Evolutionary conservation across 2,797 vertebrate species (phyloP).

Genomic region (Helicolenus hilgendorfi): DNA sequence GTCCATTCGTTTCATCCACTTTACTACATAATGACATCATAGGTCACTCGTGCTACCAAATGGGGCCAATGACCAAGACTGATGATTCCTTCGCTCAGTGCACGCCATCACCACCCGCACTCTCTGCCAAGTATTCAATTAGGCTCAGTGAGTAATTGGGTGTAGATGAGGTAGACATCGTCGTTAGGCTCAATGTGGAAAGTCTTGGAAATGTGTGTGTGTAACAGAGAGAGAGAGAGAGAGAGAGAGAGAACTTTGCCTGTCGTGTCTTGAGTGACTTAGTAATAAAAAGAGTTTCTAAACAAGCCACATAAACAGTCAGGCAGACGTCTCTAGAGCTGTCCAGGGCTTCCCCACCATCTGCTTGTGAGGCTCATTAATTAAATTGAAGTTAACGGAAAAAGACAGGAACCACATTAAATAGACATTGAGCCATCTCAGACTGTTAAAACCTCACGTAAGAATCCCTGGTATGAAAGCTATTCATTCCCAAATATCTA

Average conservation of each 20-base stretch:
- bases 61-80: conserved; percentile 76
- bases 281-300: conserved; percentile 65
- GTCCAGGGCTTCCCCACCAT: conserved; percentile 16
- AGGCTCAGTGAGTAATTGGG: conserved; percentile 83
- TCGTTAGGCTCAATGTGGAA: conserved; percentile 70
- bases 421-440: background rate
- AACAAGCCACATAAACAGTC: conserved; percentile 75
- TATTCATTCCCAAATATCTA: background rate
- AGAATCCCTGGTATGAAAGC: background rate
- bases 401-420: conserved; percentile 8
- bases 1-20: conserved; percentile 57
- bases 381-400: conserved; percentile 12
- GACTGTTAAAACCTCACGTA: background rate
- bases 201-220: conserved; percentile 66
- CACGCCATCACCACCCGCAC: conserved; percentile 53
- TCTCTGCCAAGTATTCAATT: conserved; percentile 88
- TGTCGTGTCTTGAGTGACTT: conserved; percentile 41
- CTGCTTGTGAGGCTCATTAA: conserved; percentile 43
- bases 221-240: conserved; percentile 8
- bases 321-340: conserved; percentile 36
- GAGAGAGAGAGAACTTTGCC: conserved; percentile 5
- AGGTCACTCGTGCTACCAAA: conserved; percentile 73
- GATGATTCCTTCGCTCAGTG: conserved; percentile 65
- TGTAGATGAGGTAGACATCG: conserved; percentile 79
- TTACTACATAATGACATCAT: conserved; percentile 77